phyloP scores from a whole-genome alignment of 2,113 vertebrate genomes.

The Solea senegalensis region DNA sequence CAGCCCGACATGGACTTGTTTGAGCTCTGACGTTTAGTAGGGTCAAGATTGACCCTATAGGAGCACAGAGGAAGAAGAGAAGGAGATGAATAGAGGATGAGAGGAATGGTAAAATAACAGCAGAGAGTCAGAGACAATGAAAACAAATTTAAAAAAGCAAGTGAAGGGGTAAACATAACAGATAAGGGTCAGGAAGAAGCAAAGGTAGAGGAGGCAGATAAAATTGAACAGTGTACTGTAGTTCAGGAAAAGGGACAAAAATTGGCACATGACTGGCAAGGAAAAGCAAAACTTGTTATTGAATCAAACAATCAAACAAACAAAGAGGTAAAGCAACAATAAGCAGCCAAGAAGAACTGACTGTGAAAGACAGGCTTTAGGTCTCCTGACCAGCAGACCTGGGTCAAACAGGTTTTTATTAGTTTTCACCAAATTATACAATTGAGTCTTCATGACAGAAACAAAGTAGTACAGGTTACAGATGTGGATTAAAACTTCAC shows the following conservation, averaged over 20 bases:
- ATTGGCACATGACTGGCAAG: conserved; percentile 71
- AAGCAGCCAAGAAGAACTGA: conserved; percentile 68
- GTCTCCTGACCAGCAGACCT: conserved; percentile 54
- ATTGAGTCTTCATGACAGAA: neutral
- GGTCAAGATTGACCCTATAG: conserved; percentile 96
- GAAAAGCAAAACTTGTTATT: conserved; percentile 72
- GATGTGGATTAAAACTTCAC: neutral
- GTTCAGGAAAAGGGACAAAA: conserved; percentile 46
- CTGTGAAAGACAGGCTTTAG: conserved; percentile 30
- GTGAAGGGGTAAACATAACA: conserved; percentile 23
- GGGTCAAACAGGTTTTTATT: conserved; percentile 21
- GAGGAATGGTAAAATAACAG: conserved; percentile 56
- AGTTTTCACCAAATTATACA: neutral
- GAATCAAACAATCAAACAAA: conserved; percentile 60
- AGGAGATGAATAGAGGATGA: conserved; percentile 56
- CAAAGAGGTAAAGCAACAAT: conserved; percentile 72
- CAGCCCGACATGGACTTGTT: conserved; percentile 95
- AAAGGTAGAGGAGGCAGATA: conserved; percentile 41
- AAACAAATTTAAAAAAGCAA: conserved; percentile 28
- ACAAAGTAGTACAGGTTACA: neutral
- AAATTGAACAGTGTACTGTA: conserved; percentile 40
- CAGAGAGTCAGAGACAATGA: conserved; percentile 53
- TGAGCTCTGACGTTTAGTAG: conserved; percentile 96
- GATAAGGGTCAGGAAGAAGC: conserved; percentile 47
- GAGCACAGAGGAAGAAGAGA: conserved; percentile 73